Evolutionary conservation across 2,888 invertebrate species (phyloP).

Genomic region (Lymantria monacha): DNA sequence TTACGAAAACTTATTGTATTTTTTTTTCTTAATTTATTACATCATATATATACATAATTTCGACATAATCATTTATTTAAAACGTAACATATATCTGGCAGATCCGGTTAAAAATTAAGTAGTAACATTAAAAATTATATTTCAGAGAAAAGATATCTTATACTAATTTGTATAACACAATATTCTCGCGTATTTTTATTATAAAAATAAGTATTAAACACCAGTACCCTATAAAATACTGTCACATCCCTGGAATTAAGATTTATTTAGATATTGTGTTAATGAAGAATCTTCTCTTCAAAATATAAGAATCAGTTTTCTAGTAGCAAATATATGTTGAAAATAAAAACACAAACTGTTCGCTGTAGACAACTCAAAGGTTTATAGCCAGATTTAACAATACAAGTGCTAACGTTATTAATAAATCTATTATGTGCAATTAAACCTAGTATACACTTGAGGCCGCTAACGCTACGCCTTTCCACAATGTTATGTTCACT

Average conservation of each 20-base stretch:
- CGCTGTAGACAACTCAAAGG: conserved; percentile 26
- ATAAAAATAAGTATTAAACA: background rate
- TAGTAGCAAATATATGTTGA: conserved; percentile 32
- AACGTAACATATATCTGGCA: conserved; percentile 73
- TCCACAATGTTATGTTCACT: background rate
- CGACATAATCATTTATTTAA: conserved; percentile 73
- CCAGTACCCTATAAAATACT: background rate
- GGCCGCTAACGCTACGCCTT: conserved; percentile 23
- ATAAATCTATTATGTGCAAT: conserved; percentile 46
- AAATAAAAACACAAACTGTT: conserved; percentile 53
- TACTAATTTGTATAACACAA: background rate
- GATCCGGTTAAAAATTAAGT: conserved; percentile 59
- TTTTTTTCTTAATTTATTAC: conserved; percentile 79
- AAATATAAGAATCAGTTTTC: conserved; percentile 20
- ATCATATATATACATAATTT: conserved; percentile 81
- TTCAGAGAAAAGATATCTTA: conserved; percentile 12
- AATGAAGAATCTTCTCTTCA: conserved; percentile 10
- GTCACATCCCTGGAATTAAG: background rate
- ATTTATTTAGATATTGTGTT: background rate
- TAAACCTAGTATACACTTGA: conserved; percentile 44
- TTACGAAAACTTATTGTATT: conserved; percentile 79
- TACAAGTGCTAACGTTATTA: conserved; percentile 47
- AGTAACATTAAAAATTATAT: conserved; percentile 34
- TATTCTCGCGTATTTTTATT: background rate
- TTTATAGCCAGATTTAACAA: conserved; percentile 59